Conservation (phyloP, 1,140 invertebrate genomes). For the Ooceraea biroi region DNA sequence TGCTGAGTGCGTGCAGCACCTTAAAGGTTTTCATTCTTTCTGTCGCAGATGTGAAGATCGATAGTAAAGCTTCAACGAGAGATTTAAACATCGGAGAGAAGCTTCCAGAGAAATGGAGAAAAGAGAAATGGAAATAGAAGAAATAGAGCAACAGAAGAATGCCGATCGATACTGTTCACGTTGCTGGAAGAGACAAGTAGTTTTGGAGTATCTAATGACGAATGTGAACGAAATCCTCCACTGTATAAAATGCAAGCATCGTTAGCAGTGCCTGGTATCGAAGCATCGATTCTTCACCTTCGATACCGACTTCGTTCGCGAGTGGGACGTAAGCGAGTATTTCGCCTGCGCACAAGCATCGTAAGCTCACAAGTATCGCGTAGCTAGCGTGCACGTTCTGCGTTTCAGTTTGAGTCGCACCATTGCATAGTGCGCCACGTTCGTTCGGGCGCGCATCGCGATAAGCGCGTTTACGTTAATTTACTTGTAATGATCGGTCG, state of each 20-base stretch:
- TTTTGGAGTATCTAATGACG: too few species aligned
- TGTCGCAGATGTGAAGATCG: neutral
- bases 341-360: conserved; percentile 68
- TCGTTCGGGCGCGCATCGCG: conserved; percentile 21
- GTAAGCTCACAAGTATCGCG: conserved; percentile 36
- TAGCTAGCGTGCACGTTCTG: conserved; percentile 74
- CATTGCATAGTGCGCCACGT: conserved; percentile 70
- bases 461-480: neutral
- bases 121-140: neutral
- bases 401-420: conserved; percentile 81
- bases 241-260: neutral
- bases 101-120: neutral
- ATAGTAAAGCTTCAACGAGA: neutral
- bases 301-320: conserved; percentile 12
- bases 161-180: too few species aligned
- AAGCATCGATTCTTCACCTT: conserved; percentile 34
- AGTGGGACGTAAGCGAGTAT: conserved; percentile 38
- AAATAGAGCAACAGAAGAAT: neutral
- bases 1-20: neutral
- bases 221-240: too few species aligned
- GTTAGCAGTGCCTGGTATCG: neutral
- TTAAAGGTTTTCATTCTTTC: neutral
- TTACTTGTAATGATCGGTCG: neutral
- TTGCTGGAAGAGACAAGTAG: too few species aligned
- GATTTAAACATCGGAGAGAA: neutral